Evolutionary conservation across 2,113 vertebrate genomes (phyloP).

Genomic region (Pygoscelis adeliae): DNA sequence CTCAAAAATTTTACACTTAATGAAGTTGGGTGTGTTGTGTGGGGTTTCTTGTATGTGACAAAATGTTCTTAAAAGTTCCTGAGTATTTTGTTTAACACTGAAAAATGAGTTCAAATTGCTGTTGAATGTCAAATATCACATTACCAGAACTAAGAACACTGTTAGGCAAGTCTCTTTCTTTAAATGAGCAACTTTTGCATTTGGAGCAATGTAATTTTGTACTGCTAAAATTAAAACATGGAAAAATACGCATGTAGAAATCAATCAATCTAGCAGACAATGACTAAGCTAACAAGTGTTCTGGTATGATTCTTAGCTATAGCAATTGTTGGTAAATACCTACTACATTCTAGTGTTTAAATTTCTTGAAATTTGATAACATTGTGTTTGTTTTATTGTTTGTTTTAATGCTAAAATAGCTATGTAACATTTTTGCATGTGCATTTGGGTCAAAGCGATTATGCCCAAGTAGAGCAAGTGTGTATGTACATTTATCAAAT

Average conservation of each 20-base stretch:
- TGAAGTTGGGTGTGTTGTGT: neutral
- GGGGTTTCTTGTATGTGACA: neutral
- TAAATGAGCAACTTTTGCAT: neutral
- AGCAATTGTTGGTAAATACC: neutral
- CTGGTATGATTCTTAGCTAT: neutral
- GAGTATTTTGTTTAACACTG: neutral
- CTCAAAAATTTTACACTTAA: neutral
- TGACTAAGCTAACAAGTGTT: neutral
- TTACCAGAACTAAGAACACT: neutral
- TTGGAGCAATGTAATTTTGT: neutral
- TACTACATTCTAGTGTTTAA: neutral
- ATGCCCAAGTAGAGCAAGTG: neutral
- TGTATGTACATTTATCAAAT: neutral
- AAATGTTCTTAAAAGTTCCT: neutral
- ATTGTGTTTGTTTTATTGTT: neutral
- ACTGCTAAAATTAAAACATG: neutral
- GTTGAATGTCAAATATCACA: neutral
- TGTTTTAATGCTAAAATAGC: neutral
- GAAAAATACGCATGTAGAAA: neutral
- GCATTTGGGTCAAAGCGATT: fast-evolving
- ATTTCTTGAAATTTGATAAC: neutral
- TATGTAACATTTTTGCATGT: fast-evolving
- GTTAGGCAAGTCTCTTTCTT: neutral
- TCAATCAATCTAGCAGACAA: neutral
- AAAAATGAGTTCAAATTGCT: neutral